Percentiles rank a stretch among this genome's conserved stretches.
Conservation (phyloP, 2,113 vertebrate genomes). For the Struthio camelus region DNA sequence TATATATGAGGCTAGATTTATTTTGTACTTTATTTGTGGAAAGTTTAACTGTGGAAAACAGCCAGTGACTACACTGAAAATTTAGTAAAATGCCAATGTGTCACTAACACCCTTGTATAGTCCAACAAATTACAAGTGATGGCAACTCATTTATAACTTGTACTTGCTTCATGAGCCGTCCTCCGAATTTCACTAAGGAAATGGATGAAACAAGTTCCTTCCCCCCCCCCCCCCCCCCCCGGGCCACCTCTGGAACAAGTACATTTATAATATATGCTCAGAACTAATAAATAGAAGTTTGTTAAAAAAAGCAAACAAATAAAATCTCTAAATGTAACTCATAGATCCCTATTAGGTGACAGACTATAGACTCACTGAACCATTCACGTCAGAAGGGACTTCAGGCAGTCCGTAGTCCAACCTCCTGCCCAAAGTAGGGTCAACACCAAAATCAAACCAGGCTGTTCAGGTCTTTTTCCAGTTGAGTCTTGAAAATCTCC, state of each 20-base stretch:
- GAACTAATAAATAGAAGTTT: background rate
- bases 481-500: too few relatives aligned
- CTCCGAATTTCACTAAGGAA: background rate
- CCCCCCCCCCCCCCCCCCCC: too few relatives aligned
- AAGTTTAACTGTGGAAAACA: background rate
- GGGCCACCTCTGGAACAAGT: background rate
- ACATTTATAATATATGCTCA: background rate
- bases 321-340: background rate
- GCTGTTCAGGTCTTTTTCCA: too few relatives aligned
- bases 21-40: background rate
- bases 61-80: background rate
- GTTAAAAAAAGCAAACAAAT: background rate
- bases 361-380: background rate
- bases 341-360: background rate
- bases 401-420: too few relatives aligned
- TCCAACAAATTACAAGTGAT: background rate
- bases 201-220: background rate
- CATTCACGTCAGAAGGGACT: too few relatives aligned
- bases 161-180: background rate
- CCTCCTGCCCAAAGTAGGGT: too few relatives aligned
- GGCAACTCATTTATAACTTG: background rate
- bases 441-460: too few relatives aligned
- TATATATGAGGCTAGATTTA: background rate
- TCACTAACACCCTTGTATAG: background rate
- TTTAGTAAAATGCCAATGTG: background rate